Evolutionary conservation across 2,113 vertebrate genomes (phyloP).

Genomic region (Falcunculus frontatus): DNA sequence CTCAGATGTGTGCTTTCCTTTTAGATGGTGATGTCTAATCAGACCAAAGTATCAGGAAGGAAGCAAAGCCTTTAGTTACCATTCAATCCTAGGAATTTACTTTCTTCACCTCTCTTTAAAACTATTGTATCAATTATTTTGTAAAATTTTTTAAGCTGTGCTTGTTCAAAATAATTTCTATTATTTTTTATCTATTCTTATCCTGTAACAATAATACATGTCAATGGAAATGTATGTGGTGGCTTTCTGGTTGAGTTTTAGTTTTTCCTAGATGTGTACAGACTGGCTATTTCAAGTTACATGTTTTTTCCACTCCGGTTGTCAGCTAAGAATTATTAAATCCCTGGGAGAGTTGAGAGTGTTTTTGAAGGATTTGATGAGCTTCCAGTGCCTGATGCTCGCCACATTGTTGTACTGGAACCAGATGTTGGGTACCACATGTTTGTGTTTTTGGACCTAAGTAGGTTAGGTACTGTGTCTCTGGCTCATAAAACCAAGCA

Average conservation of each 20-base stretch:
- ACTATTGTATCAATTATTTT: background rate
- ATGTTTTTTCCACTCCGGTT: background rate
- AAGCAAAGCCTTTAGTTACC: background rate
- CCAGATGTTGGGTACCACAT: background rate
- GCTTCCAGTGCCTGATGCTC: background rate
- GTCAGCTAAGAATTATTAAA: slow-evolving; percentile 4
- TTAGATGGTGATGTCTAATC: background rate
- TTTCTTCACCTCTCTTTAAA: background rate
- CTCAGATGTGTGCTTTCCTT: background rate
- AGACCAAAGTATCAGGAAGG: background rate
- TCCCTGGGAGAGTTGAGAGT: background rate
- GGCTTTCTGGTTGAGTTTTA: background rate
- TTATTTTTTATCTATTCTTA: background rate
- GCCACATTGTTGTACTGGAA: background rate
- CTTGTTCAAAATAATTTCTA: background rate
- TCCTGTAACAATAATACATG: background rate
- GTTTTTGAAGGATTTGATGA: slow-evolving; percentile 28
- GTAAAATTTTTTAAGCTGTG: background rate
- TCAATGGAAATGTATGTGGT: background rate
- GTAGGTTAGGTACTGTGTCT: background rate
- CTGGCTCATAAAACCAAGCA: background rate
- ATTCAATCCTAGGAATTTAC: background rate
- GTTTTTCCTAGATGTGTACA: background rate
- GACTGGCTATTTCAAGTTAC: background rate
- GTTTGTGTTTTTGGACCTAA: background rate